Evolutionary conservation across 2,113 vertebrate species (phyloP), one percentile per base, ranked within the genome.

Genomic region (Salvelinus alpinus): DNA sequence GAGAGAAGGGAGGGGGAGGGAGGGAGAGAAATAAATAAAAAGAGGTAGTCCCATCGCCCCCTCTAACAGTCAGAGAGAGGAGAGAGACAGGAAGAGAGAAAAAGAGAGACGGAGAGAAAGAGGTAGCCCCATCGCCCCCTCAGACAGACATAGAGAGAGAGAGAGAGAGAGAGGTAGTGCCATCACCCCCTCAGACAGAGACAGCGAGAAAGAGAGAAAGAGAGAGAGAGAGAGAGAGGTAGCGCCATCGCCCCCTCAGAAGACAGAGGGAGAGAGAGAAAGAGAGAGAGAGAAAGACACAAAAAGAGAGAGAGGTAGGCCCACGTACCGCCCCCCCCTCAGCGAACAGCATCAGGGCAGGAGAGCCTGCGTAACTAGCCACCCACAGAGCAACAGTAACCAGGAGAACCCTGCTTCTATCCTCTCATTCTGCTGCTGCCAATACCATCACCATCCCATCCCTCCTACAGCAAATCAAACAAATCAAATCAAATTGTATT

Each of bases 1-100:
- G 80, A 75, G 14, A 68, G 81, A 34, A 71, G 84, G 70, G 31
- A 74, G 66, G 22, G n/a, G 78, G 71, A 48, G 38, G 77, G 60
- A 67, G 27, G 14, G 18, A n/a, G 6, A 38, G 62, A 68, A 66
- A 64, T 29, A 71, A 64, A 65, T 22, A 59, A 22, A 70, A 47
- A 68, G 47, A 69, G n/a, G 0, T n/a, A 20, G 65, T 18, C 48
- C 12, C 13, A 54, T 54, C 14, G 16, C 48, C 16, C 16, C 48
- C 82, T 80, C 71, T 69, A 51, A 83, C 62, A 73, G 72, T 27
- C 72, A 64, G 48, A 8, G 9, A 5, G 14, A 75, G 8, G 6
- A 7, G 20, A 12, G 22, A 64, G 60, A 24, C 2, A 22, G n/a
- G 0, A 5, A 22, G n/a, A 64, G n/a, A n/a, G 60, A 70, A 69